phyloP scores from a whole-genome alignment of 2,113 vertebrate genomes.

The Cebidichthys violaceus region DNA sequence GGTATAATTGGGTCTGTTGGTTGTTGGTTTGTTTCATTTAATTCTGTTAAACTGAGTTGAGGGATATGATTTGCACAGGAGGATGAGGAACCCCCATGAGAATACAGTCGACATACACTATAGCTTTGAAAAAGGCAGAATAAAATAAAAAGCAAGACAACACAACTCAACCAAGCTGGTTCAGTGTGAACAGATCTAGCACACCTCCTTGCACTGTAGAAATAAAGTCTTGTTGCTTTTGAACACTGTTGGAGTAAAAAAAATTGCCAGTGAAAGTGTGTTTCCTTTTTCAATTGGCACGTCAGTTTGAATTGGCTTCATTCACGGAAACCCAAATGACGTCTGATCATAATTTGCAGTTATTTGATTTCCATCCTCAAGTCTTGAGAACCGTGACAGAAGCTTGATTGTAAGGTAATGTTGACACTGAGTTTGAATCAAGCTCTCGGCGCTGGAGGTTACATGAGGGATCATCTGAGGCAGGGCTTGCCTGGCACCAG shows the following conservation, averaged over 20 bases:
- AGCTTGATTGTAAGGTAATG: slow-evolving; percentile 61
- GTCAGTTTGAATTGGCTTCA: slow-evolving; percentile 55
- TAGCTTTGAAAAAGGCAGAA: background rate
- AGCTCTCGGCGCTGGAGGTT: slow-evolving; percentile 28
- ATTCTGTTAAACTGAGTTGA: background rate
- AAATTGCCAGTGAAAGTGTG: slow-evolving; percentile 24
- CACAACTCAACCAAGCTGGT: background rate
- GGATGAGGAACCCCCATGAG: background rate
- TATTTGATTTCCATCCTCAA: slow-evolving; percentile 64
- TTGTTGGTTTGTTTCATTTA: slow-evolving; percentile 1
- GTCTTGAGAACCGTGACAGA: slow-evolving; percentile 52
- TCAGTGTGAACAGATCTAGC: slow-evolving; percentile 15
- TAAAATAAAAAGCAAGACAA: background rate
- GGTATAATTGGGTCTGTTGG: background rate
- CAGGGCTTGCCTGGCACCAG: slow-evolving; percentile 33
- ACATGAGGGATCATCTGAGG: slow-evolving; percentile 48
- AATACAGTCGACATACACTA: background rate
- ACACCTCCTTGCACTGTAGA: background rate
- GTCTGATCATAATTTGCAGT: slow-evolving; percentile 56
- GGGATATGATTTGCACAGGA: background rate
- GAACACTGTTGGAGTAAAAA: slow-evolving; percentile 18
- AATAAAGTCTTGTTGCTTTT: slow-evolving; percentile 19
- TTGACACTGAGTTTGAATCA: slow-evolving; percentile 29
- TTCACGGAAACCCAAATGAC: slow-evolving; percentile 60
- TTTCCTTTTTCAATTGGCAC: slow-evolving; percentile 10